These are phyloP conservation scores for Pocillopora meandrina DNA, from an alignment of 92 coral and sea anemone species.

Conservation along the genomic window DNA sequence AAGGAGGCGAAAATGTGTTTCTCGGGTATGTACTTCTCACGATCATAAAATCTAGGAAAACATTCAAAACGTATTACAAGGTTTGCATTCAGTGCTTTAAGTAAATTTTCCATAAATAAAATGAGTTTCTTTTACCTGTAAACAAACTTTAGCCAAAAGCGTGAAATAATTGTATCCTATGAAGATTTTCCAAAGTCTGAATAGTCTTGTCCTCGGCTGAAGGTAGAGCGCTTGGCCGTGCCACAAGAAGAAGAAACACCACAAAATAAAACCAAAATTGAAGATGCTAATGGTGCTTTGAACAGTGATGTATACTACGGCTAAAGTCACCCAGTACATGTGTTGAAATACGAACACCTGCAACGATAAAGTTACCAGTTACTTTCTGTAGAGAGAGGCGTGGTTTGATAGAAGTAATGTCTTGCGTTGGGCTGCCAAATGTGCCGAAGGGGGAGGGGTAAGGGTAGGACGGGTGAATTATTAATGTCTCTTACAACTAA, in stretches of 20 bases:
- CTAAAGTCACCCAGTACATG: constrained; percentile 96
- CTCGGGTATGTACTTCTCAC: too few relatives aligned
- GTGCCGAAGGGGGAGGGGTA: too few relatives aligned
- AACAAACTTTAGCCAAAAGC: constrained; percentile 89
- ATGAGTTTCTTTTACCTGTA: constrained; percentile 63
- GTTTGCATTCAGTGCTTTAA: too few relatives aligned
- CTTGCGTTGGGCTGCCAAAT: too few relatives aligned
- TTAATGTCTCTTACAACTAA: too few relatives aligned
- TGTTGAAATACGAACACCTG: constrained; percentile 92
- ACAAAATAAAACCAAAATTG: constrained; percentile 94
- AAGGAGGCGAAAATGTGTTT: too few relatives aligned
- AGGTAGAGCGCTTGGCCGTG: constrained; percentile 98
- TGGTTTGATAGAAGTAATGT: too few relatives aligned
- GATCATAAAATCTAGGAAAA: too few relatives aligned
- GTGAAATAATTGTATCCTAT: constrained; percentile 95
- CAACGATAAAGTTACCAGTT: neutral
- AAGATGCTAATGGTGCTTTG: constrained; percentile 97
- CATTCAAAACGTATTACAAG: too few relatives aligned
- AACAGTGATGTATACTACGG: constrained; percentile 97
- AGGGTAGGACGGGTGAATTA: too few relatives aligned
- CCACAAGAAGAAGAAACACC: constrained; percentile 99
- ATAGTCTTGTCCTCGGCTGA: constrained; percentile 80
- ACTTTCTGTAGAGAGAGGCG: neutral
- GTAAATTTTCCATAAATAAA: neutral
- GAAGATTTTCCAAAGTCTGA: constrained; percentile 89